A percentile compares a stretch with the other conserved stretches of the same genome.
Conservation (phyloP, 2,113 vertebrate species). For the Takifugu bimaculatus region DNA sequence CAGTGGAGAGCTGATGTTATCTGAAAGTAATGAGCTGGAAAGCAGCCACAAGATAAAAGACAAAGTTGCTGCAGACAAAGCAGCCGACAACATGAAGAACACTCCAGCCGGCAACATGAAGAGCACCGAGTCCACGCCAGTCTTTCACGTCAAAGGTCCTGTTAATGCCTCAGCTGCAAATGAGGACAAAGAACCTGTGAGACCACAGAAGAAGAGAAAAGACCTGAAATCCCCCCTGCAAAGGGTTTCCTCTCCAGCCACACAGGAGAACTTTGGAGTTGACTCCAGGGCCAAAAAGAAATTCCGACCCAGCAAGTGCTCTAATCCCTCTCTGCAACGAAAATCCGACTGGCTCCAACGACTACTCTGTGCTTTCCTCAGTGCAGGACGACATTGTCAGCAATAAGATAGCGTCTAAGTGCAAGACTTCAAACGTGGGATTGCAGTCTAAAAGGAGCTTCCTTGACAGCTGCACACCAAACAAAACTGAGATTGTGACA, state of each 20-base stretch:
- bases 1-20: conserved; percentile 45
- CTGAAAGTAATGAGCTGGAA: conserved; percentile 48
- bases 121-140: conserved; percentile 57
- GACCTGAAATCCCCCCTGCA: conserved; percentile 73
- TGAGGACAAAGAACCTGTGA: conserved; percentile 63
- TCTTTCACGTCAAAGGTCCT: conserved; percentile 50
- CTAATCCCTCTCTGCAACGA: conserved; percentile 58
- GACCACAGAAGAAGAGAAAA: conserved; percentile 79
- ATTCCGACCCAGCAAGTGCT: conserved; percentile 67
- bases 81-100: conserved; percentile 57
- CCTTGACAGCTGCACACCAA: conserved; percentile 76
- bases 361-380: conserved; percentile 75
- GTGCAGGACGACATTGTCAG: conserved; percentile 79
- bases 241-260: conserved; percentile 68
- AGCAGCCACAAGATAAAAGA: conserved; percentile 57
- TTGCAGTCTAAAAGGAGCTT: conserved; percentile 73
- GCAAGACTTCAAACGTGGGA: conserved; percentile 64
- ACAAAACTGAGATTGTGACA: conserved; percentile 72
- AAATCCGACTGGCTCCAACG: conserved; percentile 70
- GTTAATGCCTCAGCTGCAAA: conserved; percentile 33
- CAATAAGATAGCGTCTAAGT: conserved; percentile 76
- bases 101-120: conserved; percentile 35
- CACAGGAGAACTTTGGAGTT: conserved; percentile 79
- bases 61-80: conserved; percentile 48
- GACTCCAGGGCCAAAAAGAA: conserved; percentile 81